These are phyloP conservation scores for Thaumetopoea pityocampa DNA, from an alignment of 1,140 invertebrate species.

Conservation along the genomic window DNA sequence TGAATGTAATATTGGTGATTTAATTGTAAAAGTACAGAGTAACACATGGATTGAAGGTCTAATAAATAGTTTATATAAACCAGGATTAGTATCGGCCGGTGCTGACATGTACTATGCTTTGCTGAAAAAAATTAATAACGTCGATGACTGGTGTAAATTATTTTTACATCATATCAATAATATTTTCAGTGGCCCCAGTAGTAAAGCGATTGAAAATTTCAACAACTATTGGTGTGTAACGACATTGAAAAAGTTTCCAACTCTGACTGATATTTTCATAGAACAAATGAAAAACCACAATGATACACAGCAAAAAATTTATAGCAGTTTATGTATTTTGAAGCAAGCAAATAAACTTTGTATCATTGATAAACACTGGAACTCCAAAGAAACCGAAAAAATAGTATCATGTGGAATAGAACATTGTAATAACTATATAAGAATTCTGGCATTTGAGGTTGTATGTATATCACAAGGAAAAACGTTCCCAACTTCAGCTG, in stretches of 20 bases:
- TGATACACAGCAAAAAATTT: slow-evolving; percentile 32
- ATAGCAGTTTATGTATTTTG: slow-evolving; percentile 44
- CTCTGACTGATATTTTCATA: slow-evolving; percentile 32
- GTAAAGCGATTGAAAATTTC: slow-evolving; percentile 56
- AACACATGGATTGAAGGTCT: slow-evolving; percentile 52
- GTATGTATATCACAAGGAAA: slow-evolving; percentile 49
- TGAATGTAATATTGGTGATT: slow-evolving; percentile 28
- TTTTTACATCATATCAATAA: slow-evolving; percentile 39
- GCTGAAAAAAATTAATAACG: slow-evolving; percentile 45
- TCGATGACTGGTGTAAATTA: slow-evolving; percentile 45
- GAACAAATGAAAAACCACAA: slow-evolving; percentile 27
- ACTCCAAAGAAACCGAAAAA: slow-evolving; percentile 17
- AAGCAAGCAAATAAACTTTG: slow-evolving; percentile 60
- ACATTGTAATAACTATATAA: slow-evolving; percentile 41
- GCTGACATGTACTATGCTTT: slow-evolving; percentile 66
- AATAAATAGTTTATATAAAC: slow-evolving; percentile 55
- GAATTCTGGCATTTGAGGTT: slow-evolving; percentile 60
- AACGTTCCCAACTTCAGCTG: slow-evolving; percentile 32
- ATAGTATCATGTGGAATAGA: slow-evolving; percentile 31
- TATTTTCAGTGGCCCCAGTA: slow-evolving; percentile 30
- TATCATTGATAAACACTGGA: slow-evolving; percentile 35
- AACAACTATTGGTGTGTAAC: slow-evolving; percentile 64
- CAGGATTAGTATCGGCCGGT: slow-evolving; percentile 64
- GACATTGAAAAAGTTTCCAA: slow-evolving; percentile 63
- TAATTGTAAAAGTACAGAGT: slow-evolving; percentile 21